Percentiles rank a stretch among this genome's conserved stretches.
Conservation (phyloP, 2,888 invertebrate species). For the Crocallis elinguaria region DNA sequence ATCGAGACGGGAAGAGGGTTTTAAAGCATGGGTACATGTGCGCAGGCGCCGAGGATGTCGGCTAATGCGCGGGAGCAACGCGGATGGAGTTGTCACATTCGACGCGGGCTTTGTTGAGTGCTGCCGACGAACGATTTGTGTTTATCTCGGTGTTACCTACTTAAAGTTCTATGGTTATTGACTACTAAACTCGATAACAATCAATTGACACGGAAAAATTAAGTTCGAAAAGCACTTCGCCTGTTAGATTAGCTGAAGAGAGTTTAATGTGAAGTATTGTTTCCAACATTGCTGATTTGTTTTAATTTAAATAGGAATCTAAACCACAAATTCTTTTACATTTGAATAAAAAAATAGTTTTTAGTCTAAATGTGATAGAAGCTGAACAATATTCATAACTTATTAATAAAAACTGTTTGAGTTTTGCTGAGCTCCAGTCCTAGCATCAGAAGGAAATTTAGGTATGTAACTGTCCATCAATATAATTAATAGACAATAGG, state of each 20-base stretch:
- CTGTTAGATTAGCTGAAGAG: conserved; percentile 4
- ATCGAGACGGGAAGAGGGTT: conserved; percentile 74
- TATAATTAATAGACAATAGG: too few relatives aligned
- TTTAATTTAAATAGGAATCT: background rate
- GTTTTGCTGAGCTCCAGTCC: too few relatives aligned
- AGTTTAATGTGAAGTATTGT: background rate
- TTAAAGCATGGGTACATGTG: conserved; percentile 67
- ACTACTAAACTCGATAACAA: conserved; percentile 63
- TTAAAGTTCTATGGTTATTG: conserved; percentile 61
- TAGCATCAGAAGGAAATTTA: too few relatives aligned
- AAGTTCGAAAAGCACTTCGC: conserved; percentile 36
- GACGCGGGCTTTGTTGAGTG: conserved; percentile 47
- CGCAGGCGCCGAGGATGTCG: conserved; percentile 68
- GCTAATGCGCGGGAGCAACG: conserved; percentile 63
- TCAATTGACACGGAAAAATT: conserved; percentile 52
- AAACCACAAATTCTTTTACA: background rate
- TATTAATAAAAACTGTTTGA: too few relatives aligned
- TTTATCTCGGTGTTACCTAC: conserved; percentile 57
- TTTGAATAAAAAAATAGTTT: too few relatives aligned
- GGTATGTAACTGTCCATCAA: too few relatives aligned
- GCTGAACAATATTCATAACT: too few relatives aligned
- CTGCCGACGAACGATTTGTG: conserved; percentile 71
- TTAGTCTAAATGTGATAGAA: too few relatives aligned
- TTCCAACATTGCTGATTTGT: background rate
- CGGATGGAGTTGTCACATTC: conserved; percentile 58